Base-by-base conservation (phyloP, 92 coral and sea anemone species). In the Isaurus tuberculatus region DNA sequence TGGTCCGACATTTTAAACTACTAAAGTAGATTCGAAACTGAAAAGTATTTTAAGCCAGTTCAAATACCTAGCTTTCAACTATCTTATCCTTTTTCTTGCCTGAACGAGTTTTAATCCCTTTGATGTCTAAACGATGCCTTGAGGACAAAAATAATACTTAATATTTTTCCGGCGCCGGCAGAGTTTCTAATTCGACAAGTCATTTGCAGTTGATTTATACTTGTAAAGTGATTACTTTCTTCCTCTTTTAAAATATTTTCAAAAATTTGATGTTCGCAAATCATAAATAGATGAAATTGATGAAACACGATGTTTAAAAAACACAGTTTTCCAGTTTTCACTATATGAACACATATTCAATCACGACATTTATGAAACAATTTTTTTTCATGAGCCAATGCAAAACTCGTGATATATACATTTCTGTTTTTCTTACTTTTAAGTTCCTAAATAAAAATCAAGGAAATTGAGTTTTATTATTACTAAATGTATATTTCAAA, bases 171-270 rank as follows among this genome's bases (percentile, higher is more conserved):
- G 68, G 64, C 29, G 20, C 13, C 68, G 20, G 57, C 58, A 22
- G 82, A 32, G 82, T 58, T 77, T 77, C 36, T 36, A 77, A 57
- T 58, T 77, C 22, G 25, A 32, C 30, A 60, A 34, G 70, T 43
- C 70, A 57, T 77, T 77, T 77, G 82, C 51, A 55, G 82, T 60
- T 20, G 53, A 57, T 27, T 77, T n/a, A 34, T 77, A 29, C 34
- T 31, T 55, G 20, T 6, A 0, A 57, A 16, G 40, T 58, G 23
- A 77, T 57, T 53, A 26, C 29, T 17, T 9, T 34, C 25, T 33
- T 11, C 49, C 23, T 55, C 63, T 3, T 20, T 17, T 55, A 16
- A 22, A 55, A 20, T 19, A 4, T 20, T 4, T 55, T 55, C 63
- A 8, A 55, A 46, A 46, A 19, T 20, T 0, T 19, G 63, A n/a